Conservation (phyloP, 2,113 vertebrate species). For the Cynoglossus semilaevis region DNA sequence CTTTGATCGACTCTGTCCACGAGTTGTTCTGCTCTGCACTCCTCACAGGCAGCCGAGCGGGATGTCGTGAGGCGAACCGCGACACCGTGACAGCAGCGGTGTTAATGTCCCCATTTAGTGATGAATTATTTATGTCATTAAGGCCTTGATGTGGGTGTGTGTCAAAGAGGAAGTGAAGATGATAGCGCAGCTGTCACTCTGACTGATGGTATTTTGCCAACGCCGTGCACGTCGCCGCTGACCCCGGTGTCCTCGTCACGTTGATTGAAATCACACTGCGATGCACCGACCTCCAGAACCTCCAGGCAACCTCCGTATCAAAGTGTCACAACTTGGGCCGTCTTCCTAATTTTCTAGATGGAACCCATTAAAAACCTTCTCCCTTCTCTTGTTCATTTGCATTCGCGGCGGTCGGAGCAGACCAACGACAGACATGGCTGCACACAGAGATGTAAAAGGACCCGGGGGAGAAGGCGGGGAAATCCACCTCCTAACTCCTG, state of each 20-base stretch:
- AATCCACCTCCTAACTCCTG: slow-evolving; percentile 3
- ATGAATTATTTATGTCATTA: slow-evolving; percentile 58
- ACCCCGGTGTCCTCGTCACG: slow-evolving; percentile 38
- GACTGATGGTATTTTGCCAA: slow-evolving; percentile 22
- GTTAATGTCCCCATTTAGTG: slow-evolving; percentile 38
- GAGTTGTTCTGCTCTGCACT: slow-evolving; percentile 20
- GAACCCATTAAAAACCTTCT: slow-evolving; percentile 11
- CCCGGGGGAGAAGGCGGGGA: slow-evolving; percentile 10
- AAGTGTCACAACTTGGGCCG: slow-evolving; percentile 24
- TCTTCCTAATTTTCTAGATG: slow-evolving; percentile 24
- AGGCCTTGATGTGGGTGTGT: slow-evolving; percentile 45
- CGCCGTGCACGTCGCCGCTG: slow-evolving; percentile 17
- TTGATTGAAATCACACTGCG: slow-evolving; percentile 47
- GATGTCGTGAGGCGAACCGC: slow-evolving; percentile 26
- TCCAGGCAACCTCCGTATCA: slow-evolving; percentile 3
- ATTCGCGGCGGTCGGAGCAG: slow-evolving; percentile 5
- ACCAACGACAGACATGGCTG: background rate
- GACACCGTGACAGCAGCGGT: slow-evolving; percentile 1
- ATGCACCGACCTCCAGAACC: slow-evolving; percentile 10
- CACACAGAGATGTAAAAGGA: background rate
- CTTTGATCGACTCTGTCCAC: slow-evolving; percentile 27
- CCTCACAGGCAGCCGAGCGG: slow-evolving; percentile 35
- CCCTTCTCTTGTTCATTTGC: slow-evolving; percentile 20
- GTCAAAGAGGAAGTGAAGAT: slow-evolving; percentile 46
- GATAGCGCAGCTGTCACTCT: slow-evolving; percentile 27